Evolutionary conservation across 2,888 invertebrate species (phyloP).

Genomic region (Lordiphosa andalusiaca): DNA sequence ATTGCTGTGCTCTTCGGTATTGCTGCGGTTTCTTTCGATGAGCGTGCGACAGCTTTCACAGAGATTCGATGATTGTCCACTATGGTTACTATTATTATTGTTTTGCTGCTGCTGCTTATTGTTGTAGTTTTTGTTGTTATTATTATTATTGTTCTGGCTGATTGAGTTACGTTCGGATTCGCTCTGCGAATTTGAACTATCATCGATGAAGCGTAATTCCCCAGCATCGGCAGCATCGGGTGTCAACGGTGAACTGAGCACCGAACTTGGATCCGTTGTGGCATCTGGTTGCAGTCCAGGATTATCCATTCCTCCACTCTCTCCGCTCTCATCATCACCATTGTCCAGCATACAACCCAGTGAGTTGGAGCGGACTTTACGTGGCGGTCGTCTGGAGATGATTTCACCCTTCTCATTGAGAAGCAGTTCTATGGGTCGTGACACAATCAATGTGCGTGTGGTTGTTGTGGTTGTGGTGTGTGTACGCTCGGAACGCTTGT

Average conservation of each 20-base stretch:
- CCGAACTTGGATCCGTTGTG: slow-evolving; percentile 28
- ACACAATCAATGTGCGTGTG: slow-evolving; percentile 71
- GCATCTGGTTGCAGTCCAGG: slow-evolving; percentile 24
- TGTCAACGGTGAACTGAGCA: slow-evolving; percentile 49
- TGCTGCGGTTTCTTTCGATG: slow-evolving; percentile 75
- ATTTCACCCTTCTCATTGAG: slow-evolving; percentile 77
- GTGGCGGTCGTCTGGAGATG: slow-evolving; percentile 55
- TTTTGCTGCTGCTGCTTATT: slow-evolving; percentile 31
- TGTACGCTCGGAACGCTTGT: slow-evolving; percentile 69
- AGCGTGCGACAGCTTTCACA: slow-evolving; percentile 77
- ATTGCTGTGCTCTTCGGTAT: slow-evolving; percentile 63
- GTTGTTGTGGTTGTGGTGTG: slow-evolving; percentile 76
- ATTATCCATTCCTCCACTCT: slow-evolving; percentile 37
- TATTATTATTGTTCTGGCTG: slow-evolving; percentile 39
- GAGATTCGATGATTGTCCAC: slow-evolving; percentile 49
- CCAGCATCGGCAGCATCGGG: slow-evolving; percentile 53
- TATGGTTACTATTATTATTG: slow-evolving; percentile 23
- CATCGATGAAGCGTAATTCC: slow-evolving; percentile 78
- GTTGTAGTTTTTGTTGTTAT: slow-evolving; percentile 40
- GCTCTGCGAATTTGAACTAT: slow-evolving; percentile 78
- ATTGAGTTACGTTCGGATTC: slow-evolving; percentile 73
- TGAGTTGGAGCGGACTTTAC: slow-evolving; percentile 76
- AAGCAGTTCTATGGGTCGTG: slow-evolving; percentile 71
- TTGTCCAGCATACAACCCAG: slow-evolving; percentile 77
- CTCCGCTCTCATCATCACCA: slow-evolving; percentile 11